Conservation (phyloP, 2,113 vertebrate genomes). For the Strix uralensis region DNA sequence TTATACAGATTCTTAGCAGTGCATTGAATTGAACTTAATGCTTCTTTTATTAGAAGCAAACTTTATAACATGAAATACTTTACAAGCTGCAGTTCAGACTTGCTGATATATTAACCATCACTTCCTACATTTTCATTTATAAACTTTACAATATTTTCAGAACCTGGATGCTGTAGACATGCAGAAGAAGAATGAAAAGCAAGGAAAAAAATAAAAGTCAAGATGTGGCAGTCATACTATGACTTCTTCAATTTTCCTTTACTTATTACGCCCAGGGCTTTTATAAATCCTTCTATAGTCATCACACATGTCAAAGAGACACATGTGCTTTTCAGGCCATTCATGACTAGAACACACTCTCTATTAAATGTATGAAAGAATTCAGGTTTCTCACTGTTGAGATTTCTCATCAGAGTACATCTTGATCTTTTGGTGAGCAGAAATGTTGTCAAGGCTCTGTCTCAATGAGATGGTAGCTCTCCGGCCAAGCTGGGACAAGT, state of each 20-base stretch:
- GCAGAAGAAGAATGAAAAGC: neutral
- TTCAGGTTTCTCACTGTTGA: neutral
- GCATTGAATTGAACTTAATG: neutral
- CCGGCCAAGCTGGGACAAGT: neutral
- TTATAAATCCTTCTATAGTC: neutral
- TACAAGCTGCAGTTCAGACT: neutral
- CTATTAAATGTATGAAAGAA: neutral
- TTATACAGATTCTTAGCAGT: neutral
- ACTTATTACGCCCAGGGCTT: neutral
- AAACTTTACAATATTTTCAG: neutral
- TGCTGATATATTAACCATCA: neutral
- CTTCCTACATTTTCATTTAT: neutral
- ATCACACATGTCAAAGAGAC: neutral
- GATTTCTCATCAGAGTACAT: neutral
- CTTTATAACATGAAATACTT: neutral
- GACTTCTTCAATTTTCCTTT: neutral
- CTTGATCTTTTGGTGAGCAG: neutral
- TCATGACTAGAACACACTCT: neutral
- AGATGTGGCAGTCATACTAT: neutral
- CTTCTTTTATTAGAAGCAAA: neutral
- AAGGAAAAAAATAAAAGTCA: neutral
- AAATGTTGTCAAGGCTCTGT: neutral
- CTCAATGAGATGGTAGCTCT: neutral
- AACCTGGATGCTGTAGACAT: neutral
- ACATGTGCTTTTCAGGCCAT: neutral